Conservation (phyloP, 1,140 invertebrate genomes). For the Drosophila subobscura region DNA sequence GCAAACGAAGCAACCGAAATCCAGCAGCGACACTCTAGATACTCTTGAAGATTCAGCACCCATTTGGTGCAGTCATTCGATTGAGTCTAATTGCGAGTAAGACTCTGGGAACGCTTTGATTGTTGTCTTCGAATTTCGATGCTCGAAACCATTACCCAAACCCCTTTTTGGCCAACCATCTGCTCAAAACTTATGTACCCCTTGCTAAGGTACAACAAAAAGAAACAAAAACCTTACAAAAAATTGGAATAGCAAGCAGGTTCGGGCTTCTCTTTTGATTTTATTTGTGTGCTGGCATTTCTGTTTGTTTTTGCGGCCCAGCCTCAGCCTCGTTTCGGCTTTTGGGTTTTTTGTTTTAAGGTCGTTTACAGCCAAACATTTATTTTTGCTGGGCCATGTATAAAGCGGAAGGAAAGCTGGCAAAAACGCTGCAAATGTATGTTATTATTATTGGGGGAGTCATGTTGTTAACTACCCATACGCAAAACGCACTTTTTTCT, state of each 20-base stretch:
- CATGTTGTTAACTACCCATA: conserved; percentile 82
- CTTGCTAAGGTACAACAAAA: background rate
- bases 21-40: too few species aligned
- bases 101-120: too few species aligned
- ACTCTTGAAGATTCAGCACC: too few species aligned
- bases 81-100: too few species aligned
- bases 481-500: conserved; percentile 65
- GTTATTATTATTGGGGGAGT: conserved; percentile 73
- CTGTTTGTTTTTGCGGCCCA: conserved; percentile 66
- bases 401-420: background rate
- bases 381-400: conserved; percentile 26
- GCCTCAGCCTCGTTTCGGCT: conserved; percentile 43
- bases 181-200: too few species aligned
- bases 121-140: too few species aligned
- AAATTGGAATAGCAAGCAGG: conserved; percentile 15
- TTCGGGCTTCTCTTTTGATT: conserved; percentile 53
- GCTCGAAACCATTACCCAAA: too few species aligned
- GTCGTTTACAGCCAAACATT: conserved; percentile 81
- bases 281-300: conserved; percentile 61
- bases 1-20: background rate
- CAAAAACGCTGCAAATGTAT: conserved; percentile 56
- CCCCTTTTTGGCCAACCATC: too few species aligned
- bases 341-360: conserved; percentile 67
- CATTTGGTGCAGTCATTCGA: too few species aligned
- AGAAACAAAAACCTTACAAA: conserved; percentile 13